phyloP scores from a whole-genome alignment of 2,113 vertebrate species.

The Apaloderma vittatum region DNA sequence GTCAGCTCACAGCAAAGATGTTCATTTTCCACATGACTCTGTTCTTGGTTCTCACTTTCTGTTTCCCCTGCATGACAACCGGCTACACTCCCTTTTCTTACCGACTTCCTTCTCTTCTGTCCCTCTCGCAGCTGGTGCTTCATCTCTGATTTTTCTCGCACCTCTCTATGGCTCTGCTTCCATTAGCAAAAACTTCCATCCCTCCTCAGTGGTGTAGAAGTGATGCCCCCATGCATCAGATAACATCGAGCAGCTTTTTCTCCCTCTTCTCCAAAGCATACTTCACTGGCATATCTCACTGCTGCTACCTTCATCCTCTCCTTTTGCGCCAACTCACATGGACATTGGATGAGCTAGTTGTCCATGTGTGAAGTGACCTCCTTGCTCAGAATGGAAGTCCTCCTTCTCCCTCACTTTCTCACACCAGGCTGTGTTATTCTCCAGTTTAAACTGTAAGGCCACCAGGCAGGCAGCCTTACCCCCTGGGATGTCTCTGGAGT shows the following conservation, averaged over 20 bases:
- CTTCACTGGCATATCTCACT: background rate
- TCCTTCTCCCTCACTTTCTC: background rate
- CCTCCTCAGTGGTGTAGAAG: background rate
- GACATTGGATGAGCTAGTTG: background rate
- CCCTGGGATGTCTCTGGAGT: background rate
- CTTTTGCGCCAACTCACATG: background rate
- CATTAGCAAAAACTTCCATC: background rate
- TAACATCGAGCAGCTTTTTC: background rate
- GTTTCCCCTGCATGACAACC: background rate
- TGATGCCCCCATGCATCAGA: background rate
- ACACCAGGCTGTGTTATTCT: background rate
- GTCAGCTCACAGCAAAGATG: background rate
- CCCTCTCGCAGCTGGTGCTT: fast-evolving
- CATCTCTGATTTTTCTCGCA: background rate
- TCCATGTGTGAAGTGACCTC: background rate
- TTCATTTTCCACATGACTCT: background rate
- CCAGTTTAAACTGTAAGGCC: background rate
- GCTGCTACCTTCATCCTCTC: background rate
- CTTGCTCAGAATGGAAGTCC: background rate
- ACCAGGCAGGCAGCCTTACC: background rate
- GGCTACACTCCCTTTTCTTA: background rate
- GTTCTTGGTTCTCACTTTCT: background rate
- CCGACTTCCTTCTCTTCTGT: background rate
- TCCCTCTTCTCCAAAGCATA: background rate
- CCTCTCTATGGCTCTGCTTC: background rate